Evolutionary conservation across 1,140 invertebrate genomes (phyloP).

Genomic region (Drosophila ohnishii): DNA sequence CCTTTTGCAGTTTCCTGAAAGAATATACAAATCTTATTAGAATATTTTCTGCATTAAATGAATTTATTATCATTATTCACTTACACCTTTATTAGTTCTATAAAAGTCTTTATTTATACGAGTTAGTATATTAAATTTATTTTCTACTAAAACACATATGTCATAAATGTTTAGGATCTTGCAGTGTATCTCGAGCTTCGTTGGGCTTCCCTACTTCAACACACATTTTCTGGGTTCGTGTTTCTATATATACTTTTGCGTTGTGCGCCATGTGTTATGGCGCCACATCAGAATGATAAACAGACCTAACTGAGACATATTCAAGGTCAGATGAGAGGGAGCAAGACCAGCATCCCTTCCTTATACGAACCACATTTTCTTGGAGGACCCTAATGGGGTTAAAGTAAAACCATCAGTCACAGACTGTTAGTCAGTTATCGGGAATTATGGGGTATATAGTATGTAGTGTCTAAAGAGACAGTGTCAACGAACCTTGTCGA

Average conservation of each 20-base stretch:
- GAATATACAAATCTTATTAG: not conserved
- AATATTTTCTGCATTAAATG: no score
- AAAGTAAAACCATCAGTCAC: constrained; percentile 36
- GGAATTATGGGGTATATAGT: constrained; percentile 22
- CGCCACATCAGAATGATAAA: constrained; percentile 40
- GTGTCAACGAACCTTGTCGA: constrained; percentile 41
- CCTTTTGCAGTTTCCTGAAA: not conserved
- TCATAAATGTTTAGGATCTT: not conserved
- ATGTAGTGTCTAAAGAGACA: not conserved
- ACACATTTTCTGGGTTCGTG: constrained; percentile 6
- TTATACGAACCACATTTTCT: not conserved
- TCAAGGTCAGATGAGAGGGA: constrained; percentile 57
- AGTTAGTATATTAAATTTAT: not conserved
- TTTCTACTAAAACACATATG: not conserved
- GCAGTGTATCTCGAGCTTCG: constrained; percentile 10
- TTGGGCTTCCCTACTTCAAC: not conserved
- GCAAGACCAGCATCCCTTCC: not conserved
- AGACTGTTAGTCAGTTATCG: constrained; percentile 41
- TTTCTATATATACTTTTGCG: constrained; percentile 4
- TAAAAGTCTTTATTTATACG: not conserved
- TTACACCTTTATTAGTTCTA: not conserved
- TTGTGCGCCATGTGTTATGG: constrained; percentile 29
- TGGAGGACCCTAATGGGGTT: constrained; percentile 18
- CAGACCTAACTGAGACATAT: constrained; percentile 44
- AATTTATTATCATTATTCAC: not conserved